These are phyloP conservation scores for Melieria omissa DNA, from an alignment of 2,888 invertebrate species.

Conservation along the genomic window DNA sequence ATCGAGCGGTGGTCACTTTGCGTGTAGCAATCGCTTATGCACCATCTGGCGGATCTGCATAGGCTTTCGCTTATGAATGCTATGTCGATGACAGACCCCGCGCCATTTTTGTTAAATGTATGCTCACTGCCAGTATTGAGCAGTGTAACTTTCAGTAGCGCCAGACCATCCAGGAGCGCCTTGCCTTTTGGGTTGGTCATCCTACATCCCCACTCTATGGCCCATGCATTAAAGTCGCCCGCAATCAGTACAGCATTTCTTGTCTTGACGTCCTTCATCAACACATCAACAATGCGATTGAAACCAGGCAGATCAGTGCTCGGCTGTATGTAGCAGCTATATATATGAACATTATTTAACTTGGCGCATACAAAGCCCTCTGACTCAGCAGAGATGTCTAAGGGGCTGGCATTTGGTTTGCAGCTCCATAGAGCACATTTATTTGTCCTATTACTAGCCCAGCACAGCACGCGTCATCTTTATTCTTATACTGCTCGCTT, in stretches of 20 bases:
- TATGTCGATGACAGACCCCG: slow-evolving; percentile 20
- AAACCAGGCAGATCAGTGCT: background rate
- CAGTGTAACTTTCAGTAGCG: background rate
- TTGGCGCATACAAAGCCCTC: background rate
- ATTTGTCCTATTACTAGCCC: background rate
- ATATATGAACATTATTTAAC: background rate
- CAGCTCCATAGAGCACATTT: slow-evolving; percentile 17
- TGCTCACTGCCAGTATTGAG: slow-evolving; percentile 13
- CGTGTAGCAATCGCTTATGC: slow-evolving; percentile 19
- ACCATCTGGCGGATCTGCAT: background rate
- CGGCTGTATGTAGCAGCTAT: background rate
- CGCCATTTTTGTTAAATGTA: slow-evolving; percentile 15
- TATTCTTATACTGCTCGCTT: slow-evolving; percentile 18
- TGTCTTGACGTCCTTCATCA: background rate
- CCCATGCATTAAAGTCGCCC: slow-evolving; percentile 33
- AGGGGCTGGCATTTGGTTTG: background rate
- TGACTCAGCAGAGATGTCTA: background rate
- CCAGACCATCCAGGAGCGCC: slow-evolving; percentile 12
- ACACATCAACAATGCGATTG: background rate
- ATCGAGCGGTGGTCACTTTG: too few species aligned
- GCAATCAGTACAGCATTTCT: slow-evolving; percentile 12
- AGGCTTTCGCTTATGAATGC: slow-evolving; percentile 16
- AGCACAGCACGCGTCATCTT: slow-evolving; percentile 7
- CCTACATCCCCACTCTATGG: slow-evolving; percentile 23
- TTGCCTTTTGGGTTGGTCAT: slow-evolving; percentile 20